phyloP scores from a whole-genome alignment of 2,113 vertebrate species.

The Rhinoptilus africanus region DNA sequence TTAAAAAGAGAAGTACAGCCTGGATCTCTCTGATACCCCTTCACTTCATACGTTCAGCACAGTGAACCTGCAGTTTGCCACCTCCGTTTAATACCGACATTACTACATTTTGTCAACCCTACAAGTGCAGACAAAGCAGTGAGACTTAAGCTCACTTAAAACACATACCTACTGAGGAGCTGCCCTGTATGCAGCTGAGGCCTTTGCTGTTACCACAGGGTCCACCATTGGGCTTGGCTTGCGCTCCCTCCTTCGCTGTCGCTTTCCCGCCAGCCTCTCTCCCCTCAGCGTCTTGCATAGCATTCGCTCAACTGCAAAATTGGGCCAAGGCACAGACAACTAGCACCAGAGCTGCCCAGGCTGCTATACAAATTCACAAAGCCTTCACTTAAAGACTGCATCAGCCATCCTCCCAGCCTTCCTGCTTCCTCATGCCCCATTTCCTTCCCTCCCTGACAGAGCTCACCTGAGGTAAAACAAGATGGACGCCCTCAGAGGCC shows the following conservation, averaged over 20 bases:
- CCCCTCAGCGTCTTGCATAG: accelerated
- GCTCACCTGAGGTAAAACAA: background rate
- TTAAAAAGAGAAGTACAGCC: background rate
- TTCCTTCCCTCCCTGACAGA: background rate
- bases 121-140: accelerated
- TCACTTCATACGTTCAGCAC: background rate
- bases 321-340: background rate
- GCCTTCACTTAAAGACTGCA: background rate
- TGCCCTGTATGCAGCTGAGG: background rate
- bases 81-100: background rate
- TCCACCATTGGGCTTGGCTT: background rate
- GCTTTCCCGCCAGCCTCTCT: background rate
- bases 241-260: accelerated
- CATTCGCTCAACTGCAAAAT: background rate
- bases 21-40: background rate
- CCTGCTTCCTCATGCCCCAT: background rate
- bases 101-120: background rate
- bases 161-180: background rate
- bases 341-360: no score
- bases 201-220: accelerated
- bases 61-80: background rate
- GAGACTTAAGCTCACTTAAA: background rate
- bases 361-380: background rate
- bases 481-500: background rate
- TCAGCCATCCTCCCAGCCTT: background rate